A percentile compares a stretch with the other conserved stretches of the same genome.
phyloP scores from a whole-genome alignment of 2,888 invertebrate genomes.

The Balanococcus diminutus region DNA sequence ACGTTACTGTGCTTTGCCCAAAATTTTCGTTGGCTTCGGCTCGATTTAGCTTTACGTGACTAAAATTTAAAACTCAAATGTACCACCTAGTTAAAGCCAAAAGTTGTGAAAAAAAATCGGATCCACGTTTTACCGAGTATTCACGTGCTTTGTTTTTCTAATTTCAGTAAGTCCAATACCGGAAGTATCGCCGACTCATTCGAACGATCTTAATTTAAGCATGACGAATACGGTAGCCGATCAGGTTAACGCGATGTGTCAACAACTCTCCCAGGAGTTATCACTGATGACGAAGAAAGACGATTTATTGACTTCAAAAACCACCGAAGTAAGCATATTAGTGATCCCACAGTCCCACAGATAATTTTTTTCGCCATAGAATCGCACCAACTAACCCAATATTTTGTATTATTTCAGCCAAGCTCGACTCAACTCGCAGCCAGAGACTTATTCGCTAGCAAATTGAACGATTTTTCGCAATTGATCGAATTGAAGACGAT shows the following conservation, averaged over 20 bases:
- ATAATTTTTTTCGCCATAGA: too few relatives aligned
- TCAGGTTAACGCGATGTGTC: conserved; percentile 75
- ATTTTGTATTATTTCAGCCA: conserved; percentile 13
- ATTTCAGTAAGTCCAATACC: conserved; percentile 75
- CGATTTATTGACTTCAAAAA: conserved; percentile 61
- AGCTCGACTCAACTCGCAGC: not conserved
- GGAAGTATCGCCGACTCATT: conserved; percentile 71
- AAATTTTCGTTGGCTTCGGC: too few relatives aligned
- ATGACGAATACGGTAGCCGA: conserved; percentile 60
- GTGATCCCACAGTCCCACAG: too few relatives aligned
- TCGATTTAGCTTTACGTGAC: too few relatives aligned
- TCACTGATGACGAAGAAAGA: conserved; percentile 72
- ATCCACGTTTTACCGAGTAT: too few relatives aligned
- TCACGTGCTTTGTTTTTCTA: not conserved
- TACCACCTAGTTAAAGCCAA: too few relatives aligned
- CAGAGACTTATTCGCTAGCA: conserved; percentile 40
- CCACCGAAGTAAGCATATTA: not conserved
- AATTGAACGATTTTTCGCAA: conserved; percentile 40
- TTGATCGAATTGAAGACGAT: conserved; percentile 32
- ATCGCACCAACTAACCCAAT: too few relatives aligned
- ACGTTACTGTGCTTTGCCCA: too few relatives aligned
- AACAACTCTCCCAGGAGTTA: conserved; percentile 76
- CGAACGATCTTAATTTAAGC: conserved; percentile 60
- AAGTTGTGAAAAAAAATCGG: too few relatives aligned
- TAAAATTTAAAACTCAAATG: too few relatives aligned